Base-by-base conservation (phyloP, 2,888 invertebrate genomes). In the Eupithecia abbreviata region DNA sequence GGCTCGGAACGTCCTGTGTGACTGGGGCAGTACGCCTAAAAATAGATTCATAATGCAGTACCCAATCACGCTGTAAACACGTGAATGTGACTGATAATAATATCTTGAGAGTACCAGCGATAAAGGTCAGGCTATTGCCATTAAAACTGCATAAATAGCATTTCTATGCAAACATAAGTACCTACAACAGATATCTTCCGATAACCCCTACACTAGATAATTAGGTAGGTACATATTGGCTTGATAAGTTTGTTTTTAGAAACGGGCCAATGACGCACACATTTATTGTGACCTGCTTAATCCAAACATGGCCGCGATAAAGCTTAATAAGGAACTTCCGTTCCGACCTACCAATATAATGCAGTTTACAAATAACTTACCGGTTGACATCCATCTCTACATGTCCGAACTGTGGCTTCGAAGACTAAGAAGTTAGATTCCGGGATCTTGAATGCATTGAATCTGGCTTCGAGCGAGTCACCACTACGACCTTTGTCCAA, bases 381-480 rank as follows among this genome's bases (percentile, higher is more conserved):
- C 69, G 98, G 98, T 88, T 98, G 98, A 86, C 98, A 98, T 9
- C 98, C 98, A 72, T 98, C 98, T 66, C 98, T 95, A 85, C 98
- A 98, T 0, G 98, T 98, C 76, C 98, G 95, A 0, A 98, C 98
- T 0, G 98, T 98, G 0, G 98, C 98, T 92, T 98, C 98, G 86
- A 98, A 98, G 0, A 98, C 98, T 83, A 98, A 92, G 95, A 98
- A 98, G 91, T 98, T 98, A 0, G 98, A 98, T 92, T 98, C 98
- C 0, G 98, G 98, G 82, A 98, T 98, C 92, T 98, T 98, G 89
- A 98, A 98, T 0, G 98, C 98, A 90, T 98, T 98, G 90, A 98
- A 98, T 85, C 98, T 96, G 0, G 98, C 98, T 94, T 98, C 98
- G 73, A 98, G 92, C 4, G 98, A 98, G 87, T 98, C 98, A 0